Conservation (phyloP, 2,113 vertebrate species). For the Xiphias gladius region DNA sequence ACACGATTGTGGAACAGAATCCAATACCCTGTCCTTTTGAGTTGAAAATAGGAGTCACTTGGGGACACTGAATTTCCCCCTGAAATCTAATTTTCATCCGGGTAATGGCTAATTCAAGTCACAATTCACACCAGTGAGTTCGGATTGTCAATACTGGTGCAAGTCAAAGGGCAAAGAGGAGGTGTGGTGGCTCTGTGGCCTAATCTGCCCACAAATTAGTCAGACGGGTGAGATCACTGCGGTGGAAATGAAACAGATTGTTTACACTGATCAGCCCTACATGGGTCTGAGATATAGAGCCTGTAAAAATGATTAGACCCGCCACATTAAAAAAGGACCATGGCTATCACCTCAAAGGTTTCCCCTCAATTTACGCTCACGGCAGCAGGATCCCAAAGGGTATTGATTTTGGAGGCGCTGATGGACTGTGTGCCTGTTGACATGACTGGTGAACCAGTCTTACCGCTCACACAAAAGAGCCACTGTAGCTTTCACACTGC, state of each 20-base stretch:
- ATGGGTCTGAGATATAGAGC: constrained; percentile 23
- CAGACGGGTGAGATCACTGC: constrained; percentile 32
- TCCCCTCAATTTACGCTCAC: constrained; percentile 10
- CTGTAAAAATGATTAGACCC: constrained; percentile 42
- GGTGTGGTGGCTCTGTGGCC: constrained; percentile 25
- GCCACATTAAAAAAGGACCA: constrained; percentile 26
- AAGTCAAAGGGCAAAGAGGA: constrained; percentile 41
- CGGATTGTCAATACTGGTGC: constrained; percentile 33
- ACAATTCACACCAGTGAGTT: constrained; percentile 44
- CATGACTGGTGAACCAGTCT: constrained; percentile 25
- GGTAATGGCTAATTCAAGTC: constrained; percentile 54
- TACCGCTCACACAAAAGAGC: constrained; percentile 48
- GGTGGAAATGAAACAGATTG: constrained; percentile 41
- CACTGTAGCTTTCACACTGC: constrained; percentile 27
- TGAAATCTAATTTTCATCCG: constrained; percentile 38
- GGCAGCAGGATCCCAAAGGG: constrained; percentile 33
- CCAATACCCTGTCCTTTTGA: constrained; percentile 13
- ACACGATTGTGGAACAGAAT: constrained; percentile 6
- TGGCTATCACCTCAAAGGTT: constrained; percentile 35
- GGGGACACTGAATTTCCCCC: background rate
- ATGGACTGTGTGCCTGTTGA: constrained; percentile 24
- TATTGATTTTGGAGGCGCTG: constrained; percentile 61
- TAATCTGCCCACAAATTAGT: constrained; percentile 37
- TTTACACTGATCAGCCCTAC: constrained; percentile 23
- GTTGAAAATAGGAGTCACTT: constrained; percentile 26